Percentiles rank a stretch among this genome's conserved stretches.
phyloP scores from a whole-genome alignment of 1,140 invertebrate species.

The Drosophila cardini region DNA sequence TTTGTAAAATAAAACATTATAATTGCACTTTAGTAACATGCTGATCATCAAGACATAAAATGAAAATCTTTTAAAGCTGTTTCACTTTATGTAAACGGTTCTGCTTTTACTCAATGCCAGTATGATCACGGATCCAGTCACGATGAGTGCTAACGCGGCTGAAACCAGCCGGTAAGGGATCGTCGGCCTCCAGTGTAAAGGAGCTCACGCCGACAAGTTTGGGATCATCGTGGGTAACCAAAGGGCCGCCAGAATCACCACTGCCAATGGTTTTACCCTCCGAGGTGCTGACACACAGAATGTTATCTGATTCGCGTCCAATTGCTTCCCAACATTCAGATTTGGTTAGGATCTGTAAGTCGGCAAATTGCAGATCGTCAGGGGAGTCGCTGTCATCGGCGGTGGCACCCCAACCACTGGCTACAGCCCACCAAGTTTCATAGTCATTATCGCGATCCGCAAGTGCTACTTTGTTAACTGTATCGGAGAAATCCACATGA shows the following conservation, averaged over 20 bases:
- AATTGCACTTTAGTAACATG: too few relatives aligned
- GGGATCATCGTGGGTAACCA: conserved; percentile 3
- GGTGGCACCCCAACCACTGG: conserved; percentile 45
- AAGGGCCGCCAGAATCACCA: conserved; percentile 42
- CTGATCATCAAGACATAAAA: background rate
- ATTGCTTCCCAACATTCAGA: conserved; percentile 7
- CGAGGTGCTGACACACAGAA: conserved; percentile 37
- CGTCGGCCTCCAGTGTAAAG: background rate
- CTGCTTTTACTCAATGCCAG: conserved; percentile 12
- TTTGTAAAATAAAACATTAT: too few relatives aligned
- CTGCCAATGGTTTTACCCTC: conserved; percentile 14
- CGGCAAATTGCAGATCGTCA: conserved; percentile 9
- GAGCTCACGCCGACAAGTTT: conserved; percentile 33
- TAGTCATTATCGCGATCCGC: conserved; percentile 26
- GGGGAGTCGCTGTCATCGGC: background rate
- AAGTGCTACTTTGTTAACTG: conserved; percentile 22
- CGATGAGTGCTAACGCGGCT: conserved; percentile 16
- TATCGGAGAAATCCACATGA: conserved; percentile 10
- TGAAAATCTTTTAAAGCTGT: background rate
- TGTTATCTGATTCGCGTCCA: background rate
- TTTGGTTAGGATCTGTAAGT: conserved; percentile 18
- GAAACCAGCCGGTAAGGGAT: conserved; percentile 8
- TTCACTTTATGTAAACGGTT: background rate
- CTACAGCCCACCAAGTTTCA: background rate
- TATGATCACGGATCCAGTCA: conserved; percentile 31